These are phyloP conservation scores for Drosophila neotestacea DNA, from an alignment of 2,888 invertebrate genomes.

Conservation along the genomic window DNA sequence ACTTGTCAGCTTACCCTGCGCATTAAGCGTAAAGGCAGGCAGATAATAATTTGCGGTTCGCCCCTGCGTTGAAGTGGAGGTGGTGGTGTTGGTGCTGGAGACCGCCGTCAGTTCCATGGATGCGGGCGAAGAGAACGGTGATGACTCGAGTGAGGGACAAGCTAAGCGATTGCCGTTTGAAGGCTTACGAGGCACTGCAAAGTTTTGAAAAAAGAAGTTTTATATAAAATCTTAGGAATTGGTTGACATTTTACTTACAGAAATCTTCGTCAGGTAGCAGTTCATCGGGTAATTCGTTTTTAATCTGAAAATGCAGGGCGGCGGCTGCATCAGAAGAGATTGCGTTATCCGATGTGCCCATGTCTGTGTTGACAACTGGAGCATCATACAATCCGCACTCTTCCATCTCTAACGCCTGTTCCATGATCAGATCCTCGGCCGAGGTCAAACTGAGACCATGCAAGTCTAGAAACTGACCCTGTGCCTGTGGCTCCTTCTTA, in stretches of 20 bases:
- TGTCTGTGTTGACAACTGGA: conserved; percentile 56
- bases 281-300: conserved; percentile 79
- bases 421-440: conserved; percentile 84
- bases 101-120: conserved; percentile 81
- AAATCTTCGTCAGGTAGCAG: conserved; percentile 79
- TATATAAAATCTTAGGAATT: not conserved
- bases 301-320: conserved; percentile 81
- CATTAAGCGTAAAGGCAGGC: conserved; percentile 74
- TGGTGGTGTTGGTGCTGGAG: conserved; percentile 36
- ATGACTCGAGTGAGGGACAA: conserved; percentile 83
- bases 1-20: conserved; percentile 60
- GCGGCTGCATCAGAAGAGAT: conserved; percentile 80
- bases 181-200: conserved; percentile 74
- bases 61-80: conserved; percentile 32
- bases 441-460: conserved; percentile 83
- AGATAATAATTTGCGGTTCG: conserved; percentile 65
- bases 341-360: conserved; percentile 80
- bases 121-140: conserved; percentile 84
- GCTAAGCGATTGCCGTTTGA: conserved; percentile 70
- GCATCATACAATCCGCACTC: conserved; percentile 82
- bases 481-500: conserved; percentile 66
- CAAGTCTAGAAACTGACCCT: conserved; percentile 78
- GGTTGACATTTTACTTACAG: conserved; percentile 59
- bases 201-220: not conserved
- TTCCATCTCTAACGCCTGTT: conserved; percentile 85